phyloP scores from a whole-genome alignment of 1,140 invertebrate species.

The Ostrea denselamellosa region DNA sequence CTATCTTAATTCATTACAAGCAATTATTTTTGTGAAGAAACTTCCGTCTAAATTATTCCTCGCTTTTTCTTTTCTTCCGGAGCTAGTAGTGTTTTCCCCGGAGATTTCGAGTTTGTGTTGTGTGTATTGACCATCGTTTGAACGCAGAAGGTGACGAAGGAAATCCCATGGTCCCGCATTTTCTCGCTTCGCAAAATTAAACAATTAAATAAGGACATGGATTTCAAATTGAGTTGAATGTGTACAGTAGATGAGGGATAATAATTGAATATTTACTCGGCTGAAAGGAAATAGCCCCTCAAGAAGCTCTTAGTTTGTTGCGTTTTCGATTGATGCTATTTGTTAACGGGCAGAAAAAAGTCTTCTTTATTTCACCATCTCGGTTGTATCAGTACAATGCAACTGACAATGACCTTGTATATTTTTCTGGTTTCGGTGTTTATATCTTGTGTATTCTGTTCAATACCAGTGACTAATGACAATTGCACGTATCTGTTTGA shows the following conservation, averaged over 20 bases:
- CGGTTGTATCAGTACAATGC: not conserved
- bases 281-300: conserved; percentile 27
- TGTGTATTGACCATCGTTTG: conserved; percentile 22
- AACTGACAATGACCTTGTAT: not conserved
- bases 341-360: not conserved
- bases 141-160: not conserved
- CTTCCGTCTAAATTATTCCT: not conserved
- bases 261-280: conserved; percentile 37
- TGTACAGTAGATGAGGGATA: not conserved
- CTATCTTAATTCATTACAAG: conserved; percentile 24
- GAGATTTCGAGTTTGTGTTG: not conserved
- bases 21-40: not conserved
- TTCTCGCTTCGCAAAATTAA: conserved; percentile 12
- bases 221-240: conserved; percentile 32
- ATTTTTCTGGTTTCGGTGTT: conserved; percentile 18
- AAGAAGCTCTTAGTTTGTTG: conserved; percentile 15
- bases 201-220: conserved; percentile 32
- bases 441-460: not conserved
- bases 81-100: not conserved
- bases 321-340: conserved; percentile 31
- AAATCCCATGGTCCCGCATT: not conserved
- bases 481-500: conserved; percentile 64
- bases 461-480: conserved; percentile 56
- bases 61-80: not conserved
- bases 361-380: conserved; percentile 6